phyloP scores from a whole-genome alignment of 2,113 vertebrate species.

The Laterallus jamaicensis region DNA sequence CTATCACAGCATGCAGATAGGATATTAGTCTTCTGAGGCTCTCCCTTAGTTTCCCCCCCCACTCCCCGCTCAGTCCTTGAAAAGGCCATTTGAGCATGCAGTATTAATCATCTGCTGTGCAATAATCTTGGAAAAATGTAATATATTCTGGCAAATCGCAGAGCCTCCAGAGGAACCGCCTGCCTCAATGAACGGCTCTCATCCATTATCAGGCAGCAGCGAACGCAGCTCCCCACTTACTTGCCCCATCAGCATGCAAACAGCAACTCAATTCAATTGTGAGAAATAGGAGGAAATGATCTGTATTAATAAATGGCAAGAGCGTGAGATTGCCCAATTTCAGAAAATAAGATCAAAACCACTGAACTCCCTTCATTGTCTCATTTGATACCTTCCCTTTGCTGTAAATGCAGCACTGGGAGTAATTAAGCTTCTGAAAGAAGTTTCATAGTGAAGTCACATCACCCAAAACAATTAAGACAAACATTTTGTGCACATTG shows the following conservation, averaged over 20 bases:
- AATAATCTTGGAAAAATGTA: slow-evolving; percentile 51
- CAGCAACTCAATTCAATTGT: background rate
- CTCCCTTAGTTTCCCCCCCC: background rate
- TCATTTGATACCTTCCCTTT: slow-evolving; percentile 45
- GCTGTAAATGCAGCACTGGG: slow-evolving; percentile 46
- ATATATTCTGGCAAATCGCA: slow-evolving; percentile 25
- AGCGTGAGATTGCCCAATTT: background rate
- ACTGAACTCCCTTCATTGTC: background rate
- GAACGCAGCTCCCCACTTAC: background rate
- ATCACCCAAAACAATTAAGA: slow-evolving; percentile 70
- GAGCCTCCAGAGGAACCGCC: background rate
- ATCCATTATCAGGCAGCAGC: background rate
- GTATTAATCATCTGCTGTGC: slow-evolving; percentile 32
- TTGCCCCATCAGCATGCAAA: slow-evolving; percentile 21
- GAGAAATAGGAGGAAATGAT: slow-evolving; percentile 45
- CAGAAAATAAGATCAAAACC: slow-evolving; percentile 56
- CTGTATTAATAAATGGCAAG: slow-evolving; percentile 36
- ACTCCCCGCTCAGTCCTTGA: background rate
- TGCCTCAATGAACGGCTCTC: slow-evolving; percentile 12
- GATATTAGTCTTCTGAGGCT: slow-evolving; percentile 28
- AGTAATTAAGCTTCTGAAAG: slow-evolving; percentile 67
- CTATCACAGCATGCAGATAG: slow-evolving; percentile 17
- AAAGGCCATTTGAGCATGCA: slow-evolving; percentile 43
- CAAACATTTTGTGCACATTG: slow-evolving; percentile 65
- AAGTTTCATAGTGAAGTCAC: slow-evolving; percentile 56